Evolutionary conservation across 1,140 invertebrate species (phyloP).

Genomic region (Druon quercuslanigerum): DNA sequence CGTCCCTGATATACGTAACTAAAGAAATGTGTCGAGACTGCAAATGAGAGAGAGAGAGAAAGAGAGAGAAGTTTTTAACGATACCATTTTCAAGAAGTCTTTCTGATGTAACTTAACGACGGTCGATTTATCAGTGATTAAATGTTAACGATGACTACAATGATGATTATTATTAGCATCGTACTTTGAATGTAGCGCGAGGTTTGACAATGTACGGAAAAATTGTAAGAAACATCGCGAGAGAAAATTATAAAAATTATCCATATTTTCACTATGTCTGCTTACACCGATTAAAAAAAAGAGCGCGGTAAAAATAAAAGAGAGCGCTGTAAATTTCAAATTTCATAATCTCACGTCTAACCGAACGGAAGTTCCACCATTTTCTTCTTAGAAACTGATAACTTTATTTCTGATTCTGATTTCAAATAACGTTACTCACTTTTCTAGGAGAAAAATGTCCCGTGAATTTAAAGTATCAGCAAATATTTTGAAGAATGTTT

Average conservation of each 20-base stretch:
- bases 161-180: constrained; percentile 30
- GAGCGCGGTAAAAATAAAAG: constrained; percentile 3
- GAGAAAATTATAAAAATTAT: constrained; percentile 35
- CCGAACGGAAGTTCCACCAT: constrained; percentile 11
- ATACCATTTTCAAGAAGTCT: constrained; percentile 40
- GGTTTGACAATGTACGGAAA: background rate
- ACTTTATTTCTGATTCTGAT: background rate
- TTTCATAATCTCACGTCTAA: constrained; percentile 40
- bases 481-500: background rate
- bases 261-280: constrained; percentile 48
- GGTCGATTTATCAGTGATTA: constrained; percentile 25
- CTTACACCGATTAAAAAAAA: constrained; percentile 40
- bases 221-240: constrained; percentile 24
- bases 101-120: constrained; percentile 39
- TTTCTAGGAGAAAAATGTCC: background rate
- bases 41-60: constrained; percentile 1
- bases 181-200: constrained; percentile 11
- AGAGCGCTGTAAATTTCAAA: constrained; percentile 60
- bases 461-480: background rate
- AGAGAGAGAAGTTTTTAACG: constrained; percentile 9
- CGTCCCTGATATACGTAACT: constrained; percentile 55
- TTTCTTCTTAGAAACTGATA: background rate
- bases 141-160: constrained; percentile 28
- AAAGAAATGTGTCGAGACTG: constrained; percentile 39
- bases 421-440: background rate